Conservation (phyloP, 2,113 vertebrate species). For the Heterocephalus glaber region DNA sequence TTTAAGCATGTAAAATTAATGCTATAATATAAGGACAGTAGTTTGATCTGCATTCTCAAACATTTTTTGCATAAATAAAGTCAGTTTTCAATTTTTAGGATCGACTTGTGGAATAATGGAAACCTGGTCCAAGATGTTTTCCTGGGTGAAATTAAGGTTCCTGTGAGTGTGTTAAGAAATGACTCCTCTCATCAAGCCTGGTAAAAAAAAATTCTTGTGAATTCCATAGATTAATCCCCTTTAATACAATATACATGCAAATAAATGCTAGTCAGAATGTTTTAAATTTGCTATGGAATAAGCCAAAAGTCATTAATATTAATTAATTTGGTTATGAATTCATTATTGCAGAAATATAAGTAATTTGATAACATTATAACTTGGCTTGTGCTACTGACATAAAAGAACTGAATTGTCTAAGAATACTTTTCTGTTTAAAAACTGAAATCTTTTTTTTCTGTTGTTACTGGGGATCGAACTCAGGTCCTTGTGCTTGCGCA, state of each 20-base stretch:
- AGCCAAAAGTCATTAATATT: neutral
- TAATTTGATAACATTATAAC: neutral
- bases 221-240: neutral
- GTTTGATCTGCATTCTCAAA: constrained; percentile 38
- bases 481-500: too few relatives aligned
- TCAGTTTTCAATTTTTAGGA: constrained; percentile 87
- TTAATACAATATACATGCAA: constrained; percentile 28
- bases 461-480: too few relatives aligned
- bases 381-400: neutral
- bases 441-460: too few relatives aligned
- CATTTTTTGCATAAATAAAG: constrained; percentile 53
- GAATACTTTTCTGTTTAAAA: constrained; percentile 54
- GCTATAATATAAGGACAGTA: constrained; percentile 65
- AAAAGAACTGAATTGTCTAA: constrained; percentile 52
- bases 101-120: constrained; percentile 97
- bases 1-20: constrained; percentile 85
- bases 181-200: constrained; percentile 94
- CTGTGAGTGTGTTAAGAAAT: constrained; percentile 93
- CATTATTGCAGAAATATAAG: constrained; percentile 47
- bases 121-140: constrained; percentile 97
- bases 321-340: constrained; percentile 29
- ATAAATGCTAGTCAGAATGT: neutral
- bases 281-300: constrained; percentile 43
- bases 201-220: constrained; percentile 84
- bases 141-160: constrained; percentile 95